phyloP scores from a whole-genome alignment of 2,888 invertebrate species.

The Scaptomyza cyrtandrae region DNA sequence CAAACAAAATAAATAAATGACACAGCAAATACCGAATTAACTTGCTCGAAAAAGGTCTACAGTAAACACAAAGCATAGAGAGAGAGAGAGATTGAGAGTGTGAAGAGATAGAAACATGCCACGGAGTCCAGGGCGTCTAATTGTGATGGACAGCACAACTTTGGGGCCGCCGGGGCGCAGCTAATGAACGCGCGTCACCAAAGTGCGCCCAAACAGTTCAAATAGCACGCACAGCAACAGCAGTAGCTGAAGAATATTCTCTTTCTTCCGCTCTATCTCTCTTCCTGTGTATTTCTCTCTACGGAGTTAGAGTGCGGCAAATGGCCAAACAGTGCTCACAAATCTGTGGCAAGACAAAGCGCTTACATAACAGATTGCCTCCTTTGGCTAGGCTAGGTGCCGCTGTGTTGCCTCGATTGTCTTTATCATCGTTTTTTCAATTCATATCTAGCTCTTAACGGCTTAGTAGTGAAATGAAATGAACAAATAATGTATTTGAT shows the following conservation, averaged over 20 bases:
- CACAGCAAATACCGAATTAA: conserved; percentile 17
- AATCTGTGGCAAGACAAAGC: conserved; percentile 34
- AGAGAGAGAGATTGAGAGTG: neutral
- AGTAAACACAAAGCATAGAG: conserved; percentile 19
- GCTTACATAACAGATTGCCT: conserved; percentile 14
- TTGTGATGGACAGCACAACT: conserved; percentile 72
- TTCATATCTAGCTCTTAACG: neutral
- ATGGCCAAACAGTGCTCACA: conserved; percentile 57
- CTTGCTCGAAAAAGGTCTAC: conserved; percentile 19
- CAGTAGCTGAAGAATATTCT: conserved; percentile 23
- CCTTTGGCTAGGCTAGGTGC: neutral
- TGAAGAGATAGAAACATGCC: conserved; percentile 14
- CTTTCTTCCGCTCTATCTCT: conserved; percentile 1
- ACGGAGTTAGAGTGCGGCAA: conserved; percentile 29
- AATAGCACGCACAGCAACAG: conserved; percentile 39
- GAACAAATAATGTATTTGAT: no score
- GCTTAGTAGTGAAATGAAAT: neutral
- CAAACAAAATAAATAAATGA: conserved; percentile 31
- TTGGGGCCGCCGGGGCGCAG: conserved; percentile 47
- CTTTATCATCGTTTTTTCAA: neutral
- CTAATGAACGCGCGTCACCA: conserved; percentile 68
- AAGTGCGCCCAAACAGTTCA: conserved; percentile 55
- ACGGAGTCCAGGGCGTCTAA: conserved; percentile 36
- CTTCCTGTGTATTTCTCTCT: conserved; percentile 1
- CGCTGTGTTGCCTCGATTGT: neutral